A percentile compares a stretch with the other conserved stretches of the same genome.
Evolutionary conservation across 2,888 invertebrate genomes (phyloP).

Genomic region (Frankliniella intonsa): DNA sequence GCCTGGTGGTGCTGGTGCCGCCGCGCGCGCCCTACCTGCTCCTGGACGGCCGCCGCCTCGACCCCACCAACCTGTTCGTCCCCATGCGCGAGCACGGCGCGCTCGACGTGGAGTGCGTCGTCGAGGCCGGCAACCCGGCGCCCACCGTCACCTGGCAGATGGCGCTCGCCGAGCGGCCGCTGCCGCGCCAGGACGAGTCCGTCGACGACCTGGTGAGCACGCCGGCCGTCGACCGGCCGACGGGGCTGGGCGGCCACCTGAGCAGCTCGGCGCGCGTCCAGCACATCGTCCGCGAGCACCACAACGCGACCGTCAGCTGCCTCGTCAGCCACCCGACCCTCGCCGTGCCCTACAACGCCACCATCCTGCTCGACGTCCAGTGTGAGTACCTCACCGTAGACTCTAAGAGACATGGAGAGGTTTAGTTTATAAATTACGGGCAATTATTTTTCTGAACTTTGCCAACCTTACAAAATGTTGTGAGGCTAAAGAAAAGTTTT

Average conservation of each 20-base stretch:
- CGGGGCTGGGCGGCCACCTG: constrained; percentile 39
- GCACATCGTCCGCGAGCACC: constrained; percentile 74
- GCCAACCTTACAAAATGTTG: no score
- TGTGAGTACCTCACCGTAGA: constrained; percentile 57
- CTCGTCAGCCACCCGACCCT: constrained; percentile 67
- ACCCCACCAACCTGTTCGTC: constrained; percentile 81
- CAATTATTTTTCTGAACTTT: no score
- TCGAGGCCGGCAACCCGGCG: constrained; percentile 73
- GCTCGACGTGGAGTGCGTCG: constrained; percentile 76
- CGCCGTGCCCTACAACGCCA: constrained; percentile 54
- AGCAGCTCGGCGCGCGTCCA: constrained; percentile 63
- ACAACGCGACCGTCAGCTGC: constrained; percentile 81
- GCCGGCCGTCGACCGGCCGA: constrained; percentile 31
- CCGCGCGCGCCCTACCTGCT: constrained; percentile 80
- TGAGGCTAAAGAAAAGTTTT: no score
- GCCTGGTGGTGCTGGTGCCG: constrained; percentile 52
- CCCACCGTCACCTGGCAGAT: constrained; percentile 55
- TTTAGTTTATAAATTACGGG: not conserved
- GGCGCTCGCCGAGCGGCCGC: constrained; percentile 47
- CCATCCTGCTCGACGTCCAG: constrained; percentile 60
- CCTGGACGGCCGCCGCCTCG: constrained; percentile 78
- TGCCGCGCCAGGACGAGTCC: constrained; percentile 41
- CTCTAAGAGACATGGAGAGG: no score
- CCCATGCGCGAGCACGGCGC: constrained; percentile 82
- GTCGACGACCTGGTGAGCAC: constrained; percentile 28